Conservation (phyloP, 2,797 vertebrate genomes). For the Champsocephalus esox region DNA sequence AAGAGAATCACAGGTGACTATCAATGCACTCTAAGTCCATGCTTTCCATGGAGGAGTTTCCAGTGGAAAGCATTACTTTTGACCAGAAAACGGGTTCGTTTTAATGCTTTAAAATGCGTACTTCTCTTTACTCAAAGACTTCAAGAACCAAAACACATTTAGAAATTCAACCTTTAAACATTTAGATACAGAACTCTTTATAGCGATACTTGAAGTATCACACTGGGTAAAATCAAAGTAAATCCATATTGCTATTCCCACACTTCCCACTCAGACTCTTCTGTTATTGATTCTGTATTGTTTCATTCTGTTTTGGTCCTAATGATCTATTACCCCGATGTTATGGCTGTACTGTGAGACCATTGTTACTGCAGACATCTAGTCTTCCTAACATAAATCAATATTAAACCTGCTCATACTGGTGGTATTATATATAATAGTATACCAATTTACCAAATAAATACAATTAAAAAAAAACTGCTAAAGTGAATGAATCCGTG, state of each 20-base stretch:
- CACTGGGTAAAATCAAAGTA: not conserved
- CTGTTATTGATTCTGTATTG: conserved; percentile 2
- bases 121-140: not conserved
- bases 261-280: not conserved
- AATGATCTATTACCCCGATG: not conserved
- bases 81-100: not conserved
- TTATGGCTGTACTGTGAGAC: not conserved
- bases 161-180: not conserved
- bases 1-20: conserved; percentile 21
- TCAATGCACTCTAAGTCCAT: conserved; percentile 29
- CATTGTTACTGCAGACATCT: not conserved
- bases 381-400: not conserved
- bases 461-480: too few relatives aligned
- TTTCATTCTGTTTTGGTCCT: conserved; percentile 5
- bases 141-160: not conserved
- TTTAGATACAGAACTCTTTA: not conserved
- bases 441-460: too few relatives aligned
- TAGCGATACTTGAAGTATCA: not conserved
- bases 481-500: too few relatives aligned
- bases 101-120: not conserved
- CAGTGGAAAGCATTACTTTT: conserved; percentile 2
- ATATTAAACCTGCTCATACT: not conserved
- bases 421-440: not conserved
- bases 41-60: conserved; percentile 38
- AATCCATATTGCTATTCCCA: not conserved